Base-by-base conservation (phyloP, 2,888 invertebrate genomes). In the Carabus problematicus region DNA sequence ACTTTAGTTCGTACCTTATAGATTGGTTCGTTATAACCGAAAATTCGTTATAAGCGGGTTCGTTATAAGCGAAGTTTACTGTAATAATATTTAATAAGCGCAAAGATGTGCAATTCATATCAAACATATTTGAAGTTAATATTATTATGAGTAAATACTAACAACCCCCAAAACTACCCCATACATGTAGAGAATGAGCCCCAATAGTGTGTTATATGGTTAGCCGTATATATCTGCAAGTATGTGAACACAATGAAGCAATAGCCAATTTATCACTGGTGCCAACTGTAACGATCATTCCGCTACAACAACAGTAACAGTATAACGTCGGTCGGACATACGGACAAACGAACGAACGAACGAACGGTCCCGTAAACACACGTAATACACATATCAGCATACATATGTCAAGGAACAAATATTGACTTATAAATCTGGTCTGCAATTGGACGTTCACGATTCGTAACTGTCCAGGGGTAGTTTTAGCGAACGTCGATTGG, bases 381-480 rank as follows among this genome's bases (percentile, higher is more conserved):
- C 45, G 11, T 14, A 45, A 45, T 14, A 45, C 29, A 45, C 45
- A 11, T 45, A 56, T 43, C 64, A 64, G 56, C 55, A 64, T 56
- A 64, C 45, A 64, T 52, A 52, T 60, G 67, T 59, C 60, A 52
- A 80, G 79, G 78, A 77, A 77, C 80, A 79, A 81, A 80, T 81
- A 81, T 81, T 76, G 81, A 81, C 81, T 81, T 78, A 80, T 80
- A 80, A 80, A 80, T 79, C 80, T 80, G 79, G 78, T 77, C 78
- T 78, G 77, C 77, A 79, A 81, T 81, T 81, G 81, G 81, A 78
- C 79, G 78, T 76, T 76, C 75, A 78, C 78, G 76, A 76, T 77
- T 74, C 75, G 74, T 72, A 75, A 73, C 75, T 72, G 75, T 73
- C 73, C 75, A 75, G 76, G 77, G 76, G 76, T 74, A 74, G 75